phyloP scores from a whole-genome alignment of 2,888 invertebrate species.

The Nysson spinosus region DNA sequence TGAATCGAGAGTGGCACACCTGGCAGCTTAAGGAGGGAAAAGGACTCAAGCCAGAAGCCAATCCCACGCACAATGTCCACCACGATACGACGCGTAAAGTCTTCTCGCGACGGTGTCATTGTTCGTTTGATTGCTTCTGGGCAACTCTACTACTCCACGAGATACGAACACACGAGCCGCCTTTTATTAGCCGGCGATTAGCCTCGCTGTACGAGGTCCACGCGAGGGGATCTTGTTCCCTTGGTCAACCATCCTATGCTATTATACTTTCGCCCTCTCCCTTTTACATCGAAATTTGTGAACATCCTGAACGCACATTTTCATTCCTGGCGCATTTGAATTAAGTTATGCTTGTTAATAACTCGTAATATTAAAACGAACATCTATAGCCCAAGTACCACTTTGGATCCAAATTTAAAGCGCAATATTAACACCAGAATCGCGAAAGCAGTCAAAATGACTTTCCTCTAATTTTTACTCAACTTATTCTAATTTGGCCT shows the following conservation, averaged over 20 bases:
- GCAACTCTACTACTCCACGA: conserved; percentile 47
- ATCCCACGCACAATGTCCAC: conserved; percentile 61
- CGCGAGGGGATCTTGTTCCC: conserved; percentile 20
- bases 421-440: too few relatives aligned
- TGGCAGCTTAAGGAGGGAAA: conserved; percentile 32
- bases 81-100: conserved; percentile 47
- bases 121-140: conserved; percentile 67
- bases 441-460: too few relatives aligned
- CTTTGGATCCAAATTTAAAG: too few relatives aligned
- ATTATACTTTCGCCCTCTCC: too few relatives aligned
- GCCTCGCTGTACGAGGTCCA: conserved; percentile 56
- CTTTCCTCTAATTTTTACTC: too few relatives aligned
- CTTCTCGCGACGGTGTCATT: conserved; percentile 61
- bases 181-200: conserved; percentile 62
- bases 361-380: too few relatives aligned
- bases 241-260: conserved; percentile 18
- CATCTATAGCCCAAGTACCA: too few relatives aligned
- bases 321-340: too few relatives aligned
- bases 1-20: conserved; percentile 29
- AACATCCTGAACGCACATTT: too few relatives aligned
- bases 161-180: conserved; percentile 39
- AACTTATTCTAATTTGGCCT: too few relatives aligned
- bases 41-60: conserved; percentile 44
- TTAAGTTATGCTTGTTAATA: too few relatives aligned
- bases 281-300: too few relatives aligned